Base-by-base conservation (phyloP, 2,888 invertebrate species). In the Phaonia tiefii region DNA sequence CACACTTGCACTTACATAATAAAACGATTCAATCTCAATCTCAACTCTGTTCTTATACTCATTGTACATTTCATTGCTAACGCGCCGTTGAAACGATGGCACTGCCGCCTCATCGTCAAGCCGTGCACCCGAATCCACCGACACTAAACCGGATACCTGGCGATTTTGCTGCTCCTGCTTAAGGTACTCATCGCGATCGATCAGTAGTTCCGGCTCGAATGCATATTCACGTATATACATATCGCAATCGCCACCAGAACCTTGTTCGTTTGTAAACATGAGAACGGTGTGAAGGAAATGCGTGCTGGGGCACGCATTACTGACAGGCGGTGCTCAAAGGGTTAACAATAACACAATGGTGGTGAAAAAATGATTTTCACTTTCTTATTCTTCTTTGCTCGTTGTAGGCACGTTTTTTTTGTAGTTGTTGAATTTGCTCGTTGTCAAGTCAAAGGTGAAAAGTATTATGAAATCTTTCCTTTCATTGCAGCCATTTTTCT, bases 171-270 rank as follows among this genome's bases (percentile, higher is more conserved):
- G 72, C 81, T 85, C 85, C 54, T 86, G 85, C 77, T 76, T 84
- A 39, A 54, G 83, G 81, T 87, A 90, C 69, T 90, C 91, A 84
- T 88, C 87, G 66, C 88, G 88, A 84, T 87, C 88, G 82, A 88
- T 86, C 80, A 90, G 84, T 78, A 90, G 84, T 84, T 90, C 90
- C 84, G 90, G 90, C 83, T 90, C 90, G 83, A 90, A 90, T 54
- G 89, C 86, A 85, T 89, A 91, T 85, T 90, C 90, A 79, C 90
- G 89, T 81, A 89, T 87, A 80, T 86, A 90, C 86, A 89, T 89
- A 86, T 91, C 89, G 79, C 88, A 87, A 17, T 84, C 76, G 17
- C 73, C 76, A 4, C 65, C 74, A 83, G 84, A 84, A 67, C 85
- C 84, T 81, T 86, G 85, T 80, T 86, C 87, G 84, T 84, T 86